Percentiles rank a stretch among this genome's conserved stretches.
Evolutionary conservation across 2,797 vertebrate genomes (phyloP).

Genomic region (Trichosurus vulpecula): DNA sequence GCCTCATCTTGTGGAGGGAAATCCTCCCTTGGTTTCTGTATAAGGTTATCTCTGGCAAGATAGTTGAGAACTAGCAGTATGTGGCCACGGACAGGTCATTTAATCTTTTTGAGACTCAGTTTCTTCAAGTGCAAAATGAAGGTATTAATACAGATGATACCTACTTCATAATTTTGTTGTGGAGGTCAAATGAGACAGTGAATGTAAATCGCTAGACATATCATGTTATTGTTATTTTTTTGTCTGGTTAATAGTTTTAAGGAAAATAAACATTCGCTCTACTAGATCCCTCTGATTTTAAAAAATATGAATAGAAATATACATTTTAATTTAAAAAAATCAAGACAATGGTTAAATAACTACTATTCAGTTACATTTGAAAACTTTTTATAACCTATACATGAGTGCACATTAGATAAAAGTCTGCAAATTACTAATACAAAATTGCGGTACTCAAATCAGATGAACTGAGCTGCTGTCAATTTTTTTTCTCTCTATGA

Average conservation of each 20-base stretch:
- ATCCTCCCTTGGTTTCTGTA: neutral
- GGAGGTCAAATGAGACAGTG: neutral
- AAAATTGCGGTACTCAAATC: constrained; percentile 78
- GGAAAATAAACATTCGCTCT: constrained; percentile 84
- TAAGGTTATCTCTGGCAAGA: neutral
- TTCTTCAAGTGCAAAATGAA: neutral
- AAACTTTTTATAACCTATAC: constrained; percentile 77
- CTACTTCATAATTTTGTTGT: neutral
- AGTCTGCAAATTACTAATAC: constrained; percentile 76
- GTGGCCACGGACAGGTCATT: neutral
- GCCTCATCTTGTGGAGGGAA: neutral
- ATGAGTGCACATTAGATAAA: constrained; percentile 74
- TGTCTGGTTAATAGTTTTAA: too few relatives aligned
- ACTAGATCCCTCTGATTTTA: constrained; percentile 80
- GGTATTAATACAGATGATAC: neutral
- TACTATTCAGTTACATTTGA: constrained; percentile 76
- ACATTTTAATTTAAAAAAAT: constrained; percentile 84
- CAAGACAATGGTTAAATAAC: constrained; percentile 78
- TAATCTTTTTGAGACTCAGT: neutral
- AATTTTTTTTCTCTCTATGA: neutral
- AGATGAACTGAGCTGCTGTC: constrained; percentile 49
- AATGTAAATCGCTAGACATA: neutral
- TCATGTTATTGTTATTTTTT: neutral
- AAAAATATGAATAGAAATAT: constrained; percentile 87
- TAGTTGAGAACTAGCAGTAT: neutral